Conservation (phyloP, 2,797 vertebrate species). For the Cyprinodon diabolis region DNA sequence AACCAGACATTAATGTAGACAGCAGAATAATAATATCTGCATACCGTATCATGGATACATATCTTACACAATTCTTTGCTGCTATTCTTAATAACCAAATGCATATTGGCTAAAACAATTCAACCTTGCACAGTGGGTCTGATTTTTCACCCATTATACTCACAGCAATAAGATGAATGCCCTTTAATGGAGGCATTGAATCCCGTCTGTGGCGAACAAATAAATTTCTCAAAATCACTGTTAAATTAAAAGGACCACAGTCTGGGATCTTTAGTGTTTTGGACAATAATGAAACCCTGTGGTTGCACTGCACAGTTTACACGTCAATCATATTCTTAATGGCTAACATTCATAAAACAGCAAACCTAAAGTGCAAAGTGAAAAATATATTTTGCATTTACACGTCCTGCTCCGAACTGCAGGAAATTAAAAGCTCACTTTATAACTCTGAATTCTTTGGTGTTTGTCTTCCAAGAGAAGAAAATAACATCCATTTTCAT, state of each 20-base stretch:
- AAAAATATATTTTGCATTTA: neutral
- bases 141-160: neutral
- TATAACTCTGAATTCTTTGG: slow-evolving; percentile 9
- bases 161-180: slow-evolving; percentile 2
- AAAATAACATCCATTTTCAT: slow-evolving; percentile 28
- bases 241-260: neutral
- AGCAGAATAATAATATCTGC: slow-evolving; percentile 17
- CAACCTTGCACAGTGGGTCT: neutral
- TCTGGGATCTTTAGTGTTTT: slow-evolving; percentile 2
- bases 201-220: slow-evolving; percentile 2
- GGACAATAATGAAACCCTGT: slow-evolving; percentile 1
- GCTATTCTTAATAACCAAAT: slow-evolving; percentile 2
- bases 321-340: slow-evolving; percentile 11
- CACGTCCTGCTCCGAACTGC: neutral
- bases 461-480: slow-evolving; percentile 26
- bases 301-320: neutral
- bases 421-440: slow-evolving; percentile 20
- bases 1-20: slow-evolving; percentile 37
- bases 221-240: neutral
- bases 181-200: slow-evolving; percentile 1
- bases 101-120: slow-evolving; percentile 15
- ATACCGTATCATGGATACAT: slow-evolving; percentile 7
- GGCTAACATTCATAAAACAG: slow-evolving; percentile 10
- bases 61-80: neutral
- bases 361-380: slow-evolving; percentile 1